A percentile compares a stretch with the other conserved stretches of the same genome.
Conservation (phyloP, 2,888 invertebrate genomes). For the Caenorhabditis angaria region DNA sequence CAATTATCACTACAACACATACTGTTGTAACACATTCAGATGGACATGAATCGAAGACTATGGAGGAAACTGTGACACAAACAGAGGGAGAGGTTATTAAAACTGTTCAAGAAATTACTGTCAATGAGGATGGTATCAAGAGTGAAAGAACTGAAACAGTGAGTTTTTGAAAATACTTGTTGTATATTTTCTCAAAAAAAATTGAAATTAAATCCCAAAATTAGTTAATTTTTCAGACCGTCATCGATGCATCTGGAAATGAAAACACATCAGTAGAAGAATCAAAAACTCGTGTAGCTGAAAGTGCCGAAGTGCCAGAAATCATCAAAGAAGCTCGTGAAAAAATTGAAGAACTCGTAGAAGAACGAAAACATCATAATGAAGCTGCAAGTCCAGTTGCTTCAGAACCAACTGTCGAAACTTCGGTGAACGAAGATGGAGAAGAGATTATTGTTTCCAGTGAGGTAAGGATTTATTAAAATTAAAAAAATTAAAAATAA, state of each 20-base stretch:
- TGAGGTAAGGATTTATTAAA: slow-evolving; percentile 18
- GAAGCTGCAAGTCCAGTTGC: neutral
- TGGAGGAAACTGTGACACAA: slow-evolving; percentile 52
- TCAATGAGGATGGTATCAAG: slow-evolving; percentile 46
- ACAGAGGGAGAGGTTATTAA: slow-evolving; percentile 44
- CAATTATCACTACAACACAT: slow-evolving; percentile 46
- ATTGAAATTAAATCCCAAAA: neutral
- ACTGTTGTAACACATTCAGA: slow-evolving; percentile 53
- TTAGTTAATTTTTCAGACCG: slow-evolving; percentile 27
- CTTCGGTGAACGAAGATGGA: slow-evolving; percentile 35
- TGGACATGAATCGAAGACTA: slow-evolving; percentile 47
- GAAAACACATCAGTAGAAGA: slow-evolving; percentile 37
- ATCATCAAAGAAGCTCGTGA: slow-evolving; percentile 45
- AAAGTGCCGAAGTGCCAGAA: slow-evolving; percentile 43
- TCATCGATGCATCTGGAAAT: slow-evolving; percentile 41
- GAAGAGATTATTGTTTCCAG: slow-evolving; percentile 46
- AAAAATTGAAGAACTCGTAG: slow-evolving; percentile 36
- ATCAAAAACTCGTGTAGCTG: slow-evolving; percentile 37
- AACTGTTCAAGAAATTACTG: slow-evolving; percentile 46
- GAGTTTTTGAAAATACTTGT: slow-evolving; percentile 4
- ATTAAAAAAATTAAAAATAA: neutral
- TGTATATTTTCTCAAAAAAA: slow-evolving; percentile 1
- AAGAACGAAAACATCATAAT: neutral
- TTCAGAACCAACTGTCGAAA: slow-evolving; percentile 34
- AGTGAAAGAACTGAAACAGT: slow-evolving; percentile 45